Percentiles rank a stretch among this genome's conserved stretches.
These are phyloP conservation scores for Aphidius gifuensis DNA, from an alignment of 1,140 invertebrate species.

Conservation along the genomic window DNA sequence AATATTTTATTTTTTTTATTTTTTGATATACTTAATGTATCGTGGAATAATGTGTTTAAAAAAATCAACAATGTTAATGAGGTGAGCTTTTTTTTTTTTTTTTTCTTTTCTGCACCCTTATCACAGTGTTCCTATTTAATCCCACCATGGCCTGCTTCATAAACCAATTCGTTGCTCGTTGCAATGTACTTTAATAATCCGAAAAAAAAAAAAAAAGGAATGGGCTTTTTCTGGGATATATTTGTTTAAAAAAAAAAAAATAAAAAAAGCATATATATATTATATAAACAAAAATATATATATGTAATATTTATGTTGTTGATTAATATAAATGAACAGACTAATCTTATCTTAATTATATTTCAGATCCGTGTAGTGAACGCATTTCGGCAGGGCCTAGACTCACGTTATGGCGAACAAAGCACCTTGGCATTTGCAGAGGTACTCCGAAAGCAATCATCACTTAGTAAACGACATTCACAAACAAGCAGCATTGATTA, in stretches of 20 bases:
- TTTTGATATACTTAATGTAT: no score
- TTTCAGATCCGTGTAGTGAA: conserved; percentile 98
- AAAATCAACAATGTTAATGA: no score
- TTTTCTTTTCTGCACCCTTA: no score
- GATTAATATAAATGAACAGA: conserved; percentile 8
- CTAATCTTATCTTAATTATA: conserved; percentile 19
- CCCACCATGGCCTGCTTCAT: no score
- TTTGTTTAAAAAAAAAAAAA: conserved; percentile 24
- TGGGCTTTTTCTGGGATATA: conserved; percentile 14
- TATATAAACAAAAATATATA: no score
- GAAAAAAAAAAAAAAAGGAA: neutral
- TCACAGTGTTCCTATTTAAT: no score
- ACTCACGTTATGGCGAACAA: conserved; percentile 89
- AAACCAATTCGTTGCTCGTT: no score
- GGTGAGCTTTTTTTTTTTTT: no score
- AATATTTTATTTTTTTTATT: no score
- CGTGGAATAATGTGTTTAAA: no score
- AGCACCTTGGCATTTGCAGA: conserved; percentile 84
- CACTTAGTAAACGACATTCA: conserved; percentile 83
- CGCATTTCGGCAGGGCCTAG: conserved; percentile 97
- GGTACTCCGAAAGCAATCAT: conserved; percentile 87
- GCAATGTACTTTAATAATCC: no score
- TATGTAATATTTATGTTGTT: neutral
- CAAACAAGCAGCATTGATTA: conserved; percentile 90
- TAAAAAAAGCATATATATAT: no score